phyloP scores from a whole-genome alignment of 2,888 invertebrate genomes.

The Spatulosminthurus flaviceps region DNA sequence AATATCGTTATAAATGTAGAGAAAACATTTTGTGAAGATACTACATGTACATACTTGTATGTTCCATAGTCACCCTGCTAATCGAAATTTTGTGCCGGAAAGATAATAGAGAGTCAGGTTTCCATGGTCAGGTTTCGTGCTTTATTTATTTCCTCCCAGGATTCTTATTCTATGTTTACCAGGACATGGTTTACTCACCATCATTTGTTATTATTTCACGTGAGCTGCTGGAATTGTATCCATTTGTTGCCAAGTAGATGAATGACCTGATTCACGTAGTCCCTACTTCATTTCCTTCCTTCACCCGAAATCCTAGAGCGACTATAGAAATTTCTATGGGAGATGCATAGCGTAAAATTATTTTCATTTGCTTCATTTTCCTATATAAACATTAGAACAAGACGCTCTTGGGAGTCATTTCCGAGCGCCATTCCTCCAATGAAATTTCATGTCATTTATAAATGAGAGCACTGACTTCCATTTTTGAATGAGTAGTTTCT shows the following conservation, averaged over 20 bases:
- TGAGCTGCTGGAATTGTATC: conserved; percentile 1
- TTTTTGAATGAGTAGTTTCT: not conserved
- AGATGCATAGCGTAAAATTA: not conserved
- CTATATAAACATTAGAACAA: not conserved
- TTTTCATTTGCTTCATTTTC: not conserved
- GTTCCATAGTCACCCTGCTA: not conserved
- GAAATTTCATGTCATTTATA: conserved; percentile 3
- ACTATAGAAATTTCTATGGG: not conserved
- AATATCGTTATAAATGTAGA: not conserved
- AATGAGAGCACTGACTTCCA: not conserved
- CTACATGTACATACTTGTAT: not conserved
- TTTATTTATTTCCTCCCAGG: conserved; percentile 18
- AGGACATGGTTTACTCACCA: conserved; percentile 1
- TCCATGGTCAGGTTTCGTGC: conserved; percentile 1
- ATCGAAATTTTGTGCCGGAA: too few species aligned
- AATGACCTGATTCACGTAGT: conserved; percentile 5
- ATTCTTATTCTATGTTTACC: not conserved
- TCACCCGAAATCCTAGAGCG: too few species aligned
- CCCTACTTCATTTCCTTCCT: not conserved
- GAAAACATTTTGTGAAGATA: not conserved
- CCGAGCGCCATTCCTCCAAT: not conserved
- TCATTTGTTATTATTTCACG: conserved; percentile 16
- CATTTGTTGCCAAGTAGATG: not conserved
- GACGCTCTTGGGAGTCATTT: conserved; percentile 12
- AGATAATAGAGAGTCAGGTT: not conserved